Base-by-base conservation (phyloP, 1,140 invertebrate species). In the Limonius californicus region DNA sequence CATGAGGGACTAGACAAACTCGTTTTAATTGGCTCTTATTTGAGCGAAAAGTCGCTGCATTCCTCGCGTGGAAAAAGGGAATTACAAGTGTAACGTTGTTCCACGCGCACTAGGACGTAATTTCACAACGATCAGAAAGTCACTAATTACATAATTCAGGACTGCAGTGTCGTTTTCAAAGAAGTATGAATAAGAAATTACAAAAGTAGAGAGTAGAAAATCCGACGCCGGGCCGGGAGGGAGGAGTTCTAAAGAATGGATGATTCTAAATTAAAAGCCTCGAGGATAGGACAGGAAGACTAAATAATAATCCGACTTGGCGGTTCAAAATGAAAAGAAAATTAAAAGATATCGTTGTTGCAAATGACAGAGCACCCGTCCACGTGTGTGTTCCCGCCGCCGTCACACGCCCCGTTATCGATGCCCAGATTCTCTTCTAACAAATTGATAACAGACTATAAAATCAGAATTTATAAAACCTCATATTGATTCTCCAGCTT, bases 371-470 rank as follows among this genome's bases (percentile, higher is more conserved):
- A 50, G 45, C 9, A 21, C 20, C 45, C 16, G 16, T 50, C 20
- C 45, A 21, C 45, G n/a, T 21, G 45, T 50, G 14, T 50, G 9
- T 50, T 50, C 20, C 45, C 45, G 16, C 16, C 45, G n/a, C 11
- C 45, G n/a, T 21, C n/a, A 11, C 2, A 50, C 45, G 45, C 15
- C 45, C 12, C 16, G 7, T 50, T 50, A 54, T 54, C 54, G 45
- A 58, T 54, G 58, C 62, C 61, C 65, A 59, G 65, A 61, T 43
- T 67, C 64, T 64, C 64, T 59, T 58, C 59, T 54, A 56, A 55
- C 65, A 61, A 35, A 56, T 39, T 18, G 8, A 56, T 32, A 56
- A 21, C 27, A n/a, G 23, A 12, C 27, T 30, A 27, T 30, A 23
- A 14, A 54, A 8, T 9, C 32, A 39, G 8, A 39, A 8, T 8